Base-by-base conservation (phyloP, 2,797 vertebrate species). In the Microhierax caerulescens region DNA sequence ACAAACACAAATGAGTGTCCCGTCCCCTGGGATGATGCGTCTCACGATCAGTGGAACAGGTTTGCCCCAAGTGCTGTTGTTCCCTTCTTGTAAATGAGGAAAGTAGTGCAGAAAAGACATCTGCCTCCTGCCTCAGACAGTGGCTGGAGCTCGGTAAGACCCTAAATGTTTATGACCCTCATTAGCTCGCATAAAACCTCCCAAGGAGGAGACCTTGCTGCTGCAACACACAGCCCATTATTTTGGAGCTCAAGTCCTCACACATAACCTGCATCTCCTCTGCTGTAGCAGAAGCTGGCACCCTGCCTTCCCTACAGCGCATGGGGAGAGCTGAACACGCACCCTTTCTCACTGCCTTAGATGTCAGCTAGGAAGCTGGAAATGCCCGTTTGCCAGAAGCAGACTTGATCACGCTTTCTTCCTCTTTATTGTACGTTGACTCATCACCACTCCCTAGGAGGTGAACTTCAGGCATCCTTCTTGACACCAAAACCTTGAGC, bases 171-270 rank as follows among this genome's bases (percentile, higher is more conserved):
- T 96, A 95, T 39, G 88, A 81, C 78, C 75, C 37, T 74, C 74
- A 93, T 93, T 88, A 92, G 65, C 70, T 80, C 28, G 23, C 65
- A 70, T 77, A 93, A 96, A 96, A 96, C 93, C 88, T 92, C 95
- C 91, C 85, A 81, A 10, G 85, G 88, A 95, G 93, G 65, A 59
- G 88, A 67, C 56, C 28, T 57, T 36, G 41, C 65, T 57, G 77
- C 85, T 74, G 74, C 56, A 72, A 23, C 51, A 51, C 51, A 39
- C 60, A 54, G 88, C 41, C 47, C 13, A 0, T 65, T 81, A 32
- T 24, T 51, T 21, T 5, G 43, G 64, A 68, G 54, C 15, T 39
- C 1, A 64, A 69, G 11, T 30, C 64, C 45, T 77, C 8, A 1
- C 7, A 7, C 16, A 8, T 8, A 34, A 47, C 15, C 18, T 30